Base-by-base conservation (phyloP, 2,113 vertebrate species). In the Chroicocephalus ridibundus region DNA sequence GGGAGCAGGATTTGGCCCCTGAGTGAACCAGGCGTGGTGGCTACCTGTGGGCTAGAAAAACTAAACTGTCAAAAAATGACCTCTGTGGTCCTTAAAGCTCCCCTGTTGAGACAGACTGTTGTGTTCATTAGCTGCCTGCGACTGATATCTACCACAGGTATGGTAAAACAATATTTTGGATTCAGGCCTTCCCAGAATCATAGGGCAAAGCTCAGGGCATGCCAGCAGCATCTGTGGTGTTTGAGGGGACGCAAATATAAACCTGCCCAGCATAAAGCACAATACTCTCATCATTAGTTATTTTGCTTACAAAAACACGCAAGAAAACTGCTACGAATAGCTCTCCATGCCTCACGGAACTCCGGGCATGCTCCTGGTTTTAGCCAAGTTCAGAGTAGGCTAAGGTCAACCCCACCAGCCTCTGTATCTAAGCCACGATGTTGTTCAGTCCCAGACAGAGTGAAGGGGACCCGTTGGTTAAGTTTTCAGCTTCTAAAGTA, bases 401-500 rank as follows among this genome's bases (percentile, higher is more conserved):
- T 5, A 36, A 25, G 62, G 46, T 76, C 31, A 64, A 3, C 20
- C 25, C 54, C 21, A 19, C 32, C 12, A 5, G 76, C 58, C 71
- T n/a, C 10, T 62, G 32, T 51, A 12, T 38, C 24, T 51, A 29
- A 78, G 42, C 12, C 38, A 26, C 55, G 34, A 51, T 42, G 44
- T 64, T 86, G 26, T 36, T 89, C 61, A n/a, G 65, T 19, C 61
- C n/a, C 49, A 69, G 64, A 55, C 81, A 71, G 74, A 49, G 21
- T 3, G 11, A 65, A 71, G 29, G 51, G 81, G 52, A 70, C 7
- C 31, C 6, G 1, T 26, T 1, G 0, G 26, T 57, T n/a, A 40
- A n/a, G 22, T 61, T 90, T 92, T 52, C 55, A 62, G 55, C 57
- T 64, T 36, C 71, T 44, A 60, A 97, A 94, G 72, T 9, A 92